These are phyloP conservation scores for Cheilosia impressa DNA, from an alignment of 2,888 invertebrate species.

Conservation along the genomic window DNA sequence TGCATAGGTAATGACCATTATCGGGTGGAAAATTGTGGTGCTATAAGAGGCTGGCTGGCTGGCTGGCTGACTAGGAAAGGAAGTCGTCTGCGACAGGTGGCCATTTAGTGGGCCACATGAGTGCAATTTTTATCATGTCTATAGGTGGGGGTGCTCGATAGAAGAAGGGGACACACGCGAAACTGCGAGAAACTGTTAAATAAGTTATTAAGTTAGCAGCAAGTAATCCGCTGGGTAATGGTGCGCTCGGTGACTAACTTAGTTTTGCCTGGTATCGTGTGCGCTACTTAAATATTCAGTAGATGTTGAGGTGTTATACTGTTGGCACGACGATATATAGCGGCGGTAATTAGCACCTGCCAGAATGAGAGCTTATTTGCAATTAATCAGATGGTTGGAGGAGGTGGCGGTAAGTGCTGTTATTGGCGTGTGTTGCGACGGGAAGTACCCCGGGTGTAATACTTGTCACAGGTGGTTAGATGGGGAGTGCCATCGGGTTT, in stretches of 20 bases:
- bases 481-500: neutral
- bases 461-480: constrained; percentile 11
- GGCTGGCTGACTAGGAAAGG: constrained; percentile 45
- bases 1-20: constrained; percentile 72
- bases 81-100: constrained; percentile 60
- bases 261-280: neutral
- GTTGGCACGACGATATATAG: constrained; percentile 21
- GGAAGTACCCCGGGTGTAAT: neutral
- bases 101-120: constrained; percentile 60
- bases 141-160: neutral
- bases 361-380: constrained; percentile 47
- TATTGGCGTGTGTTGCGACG: constrained; percentile 1
- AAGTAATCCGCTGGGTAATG: neutral
- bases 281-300: constrained; percentile 11
- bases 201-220: constrained; percentile 66
- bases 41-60: constrained; percentile 34
- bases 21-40: constrained; percentile 34
- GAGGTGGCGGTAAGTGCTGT: constrained; percentile 49
- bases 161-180: neutral
- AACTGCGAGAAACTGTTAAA: constrained; percentile 35
- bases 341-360: constrained; percentile 61
- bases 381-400: constrained; percentile 61
- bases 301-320: constrained; percentile 25
- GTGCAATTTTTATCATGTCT: constrained; percentile 47
- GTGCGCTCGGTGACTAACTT: constrained; percentile 39